These are phyloP conservation scores for Palloptera scutellata DNA, from an alignment of 2,888 invertebrate species.

Conservation along the genomic window DNA sequence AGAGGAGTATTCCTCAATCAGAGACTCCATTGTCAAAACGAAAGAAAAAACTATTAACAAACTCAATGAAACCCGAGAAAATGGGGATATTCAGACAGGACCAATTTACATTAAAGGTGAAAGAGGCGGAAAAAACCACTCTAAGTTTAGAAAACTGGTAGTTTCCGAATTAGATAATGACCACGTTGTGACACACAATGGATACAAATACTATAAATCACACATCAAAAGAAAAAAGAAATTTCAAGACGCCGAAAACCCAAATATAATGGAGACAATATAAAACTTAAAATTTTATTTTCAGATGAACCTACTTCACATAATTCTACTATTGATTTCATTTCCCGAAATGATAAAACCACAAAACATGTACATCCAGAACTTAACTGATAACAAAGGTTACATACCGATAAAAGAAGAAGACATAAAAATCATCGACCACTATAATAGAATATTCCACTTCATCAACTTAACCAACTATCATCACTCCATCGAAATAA, in stretches of 20 bases:
- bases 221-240: slow-evolving; percentile 17
- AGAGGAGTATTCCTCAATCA: slow-evolving; percentile 15
- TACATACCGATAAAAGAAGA: slow-evolving; percentile 9
- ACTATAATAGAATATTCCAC: too few species aligned
- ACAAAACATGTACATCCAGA: slow-evolving; percentile 6
- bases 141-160: slow-evolving; percentile 18
- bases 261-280: slow-evolving; percentile 7
- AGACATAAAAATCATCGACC: not conserved
- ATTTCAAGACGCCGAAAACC: slow-evolving; percentile 14
- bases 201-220: slow-evolving; percentile 25
- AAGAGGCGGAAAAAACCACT: slow-evolving; percentile 18
- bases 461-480: too few species aligned
- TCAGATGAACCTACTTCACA: slow-evolving; percentile 1
- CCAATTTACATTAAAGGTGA: slow-evolving; percentile 15
- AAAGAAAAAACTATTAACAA: slow-evolving; percentile 16
- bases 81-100: slow-evolving; percentile 17
- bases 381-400: slow-evolving; percentile 6
- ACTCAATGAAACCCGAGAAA: too few species aligned
- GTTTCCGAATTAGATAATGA: slow-evolving; percentile 17
- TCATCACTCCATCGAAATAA: too few species aligned
- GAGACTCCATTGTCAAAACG: slow-evolving; percentile 14
- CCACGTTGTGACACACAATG: slow-evolving; percentile 18
- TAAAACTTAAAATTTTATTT: slow-evolving; percentile 6
- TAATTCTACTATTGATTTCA: slow-evolving; percentile 2
- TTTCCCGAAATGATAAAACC: slow-evolving; percentile 1